Percentiles rank a stretch among this genome's conserved stretches.
Conservation (phyloP, 2,888 invertebrate genomes). For the Patella depressa region DNA sequence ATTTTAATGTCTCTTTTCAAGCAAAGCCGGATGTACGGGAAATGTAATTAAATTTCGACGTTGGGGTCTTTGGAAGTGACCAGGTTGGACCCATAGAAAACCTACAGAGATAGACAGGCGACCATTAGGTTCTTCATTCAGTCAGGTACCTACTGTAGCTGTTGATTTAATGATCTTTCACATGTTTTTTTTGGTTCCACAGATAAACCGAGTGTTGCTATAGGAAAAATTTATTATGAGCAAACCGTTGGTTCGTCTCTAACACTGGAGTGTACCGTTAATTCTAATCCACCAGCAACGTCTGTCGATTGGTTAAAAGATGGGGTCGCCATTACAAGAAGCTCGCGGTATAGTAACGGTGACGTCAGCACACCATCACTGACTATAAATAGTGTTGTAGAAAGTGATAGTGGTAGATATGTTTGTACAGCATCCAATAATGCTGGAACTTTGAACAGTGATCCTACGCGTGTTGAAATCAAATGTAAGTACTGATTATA, state of each 20-base stretch:
- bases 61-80: too few relatives aligned
- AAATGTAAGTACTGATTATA: not conserved
- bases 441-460: not conserved
- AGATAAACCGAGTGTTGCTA: not conserved
- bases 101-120: too few relatives aligned
- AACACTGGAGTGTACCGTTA: not conserved
- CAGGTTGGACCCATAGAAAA: too few relatives aligned
- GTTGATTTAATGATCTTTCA: not conserved
- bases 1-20: too few relatives aligned
- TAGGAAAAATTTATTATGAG: not conserved
- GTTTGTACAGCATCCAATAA: not conserved
- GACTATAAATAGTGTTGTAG: not conserved
- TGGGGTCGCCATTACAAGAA: not conserved
- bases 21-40: too few relatives aligned
- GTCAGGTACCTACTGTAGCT: too few relatives aligned
- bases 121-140: too few relatives aligned
- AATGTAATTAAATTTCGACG: too few relatives aligned
- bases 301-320: not conserved
- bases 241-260: not conserved
- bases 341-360: not conserved
- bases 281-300: not conserved
- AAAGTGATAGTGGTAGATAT: not conserved
- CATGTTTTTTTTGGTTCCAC: not conserved
- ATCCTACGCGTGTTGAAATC: not conserved
- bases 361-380: not conserved